Conservation (phyloP, 2,888 invertebrate genomes). For the Drosophila picticornis region DNA sequence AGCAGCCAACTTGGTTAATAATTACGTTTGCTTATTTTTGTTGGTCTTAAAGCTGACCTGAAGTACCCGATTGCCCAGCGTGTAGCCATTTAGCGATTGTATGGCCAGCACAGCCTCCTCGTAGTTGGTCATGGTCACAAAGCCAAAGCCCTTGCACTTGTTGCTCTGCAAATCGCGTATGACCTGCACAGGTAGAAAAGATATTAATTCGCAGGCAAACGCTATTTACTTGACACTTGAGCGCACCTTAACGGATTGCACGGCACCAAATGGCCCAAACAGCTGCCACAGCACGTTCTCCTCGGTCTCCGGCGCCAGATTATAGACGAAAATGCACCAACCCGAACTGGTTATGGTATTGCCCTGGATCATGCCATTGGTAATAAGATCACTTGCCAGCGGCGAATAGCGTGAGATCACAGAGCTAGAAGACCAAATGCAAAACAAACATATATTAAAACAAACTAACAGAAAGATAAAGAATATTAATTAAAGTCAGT, state of each 20-base stretch:
- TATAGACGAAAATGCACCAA: conserved; percentile 95
- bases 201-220: conserved; percentile 11
- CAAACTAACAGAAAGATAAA: neutral
- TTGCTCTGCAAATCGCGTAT: conserved; percentile 97
- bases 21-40: conserved; percentile 90
- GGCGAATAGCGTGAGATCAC: conserved; percentile 91
- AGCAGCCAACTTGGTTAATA: conserved; percentile 84
- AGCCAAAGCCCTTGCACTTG: conserved; percentile 99
- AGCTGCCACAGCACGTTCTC: conserved; percentile 98
- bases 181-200: conserved; percentile 86
- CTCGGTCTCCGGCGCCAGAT: conserved; percentile 97
- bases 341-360: conserved; percentile 95
- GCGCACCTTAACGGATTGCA: conserved; percentile 97
- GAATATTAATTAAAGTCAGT: neutral
- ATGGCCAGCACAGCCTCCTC: conserved; percentile 98
- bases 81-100: conserved; percentile 97
- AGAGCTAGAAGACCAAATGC: conserved; percentile 68
- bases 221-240: neutral
- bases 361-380: conserved; percentile 92
- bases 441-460: neutral
- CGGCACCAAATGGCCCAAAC: conserved; percentile 98
- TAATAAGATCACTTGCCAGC: conserved; percentile 92
- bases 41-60: conserved; percentile 99
- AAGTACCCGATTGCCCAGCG: conserved; percentile 96
- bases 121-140: conserved; percentile 99